phyloP scores from a whole-genome alignment of 2,797 vertebrate species.

The Taeniopygia guttata region DNA sequence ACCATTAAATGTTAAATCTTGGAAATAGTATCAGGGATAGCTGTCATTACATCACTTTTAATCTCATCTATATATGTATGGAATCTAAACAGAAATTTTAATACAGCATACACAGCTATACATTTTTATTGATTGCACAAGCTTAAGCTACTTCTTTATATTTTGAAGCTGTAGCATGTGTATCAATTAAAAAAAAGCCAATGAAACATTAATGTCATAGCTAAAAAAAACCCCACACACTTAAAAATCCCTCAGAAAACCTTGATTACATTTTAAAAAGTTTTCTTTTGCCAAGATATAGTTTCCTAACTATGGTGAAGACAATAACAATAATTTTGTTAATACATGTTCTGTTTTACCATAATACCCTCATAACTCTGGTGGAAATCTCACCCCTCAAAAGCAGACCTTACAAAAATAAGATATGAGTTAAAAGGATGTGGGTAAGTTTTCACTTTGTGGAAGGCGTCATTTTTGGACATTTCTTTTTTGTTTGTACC shows the following conservation, averaged over 20 bases:
- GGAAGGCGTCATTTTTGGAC: not conserved
- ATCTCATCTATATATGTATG: not conserved
- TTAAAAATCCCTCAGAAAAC: not conserved
- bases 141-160: not conserved
- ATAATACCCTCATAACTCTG: not conserved
- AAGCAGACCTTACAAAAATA: not conserved
- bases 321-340: not conserved
- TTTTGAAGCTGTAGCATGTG: not conserved
- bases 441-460: not conserved
- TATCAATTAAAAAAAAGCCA: not conserved
- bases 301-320: not conserved
- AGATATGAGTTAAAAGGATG: not conserved
- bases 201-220: not conserved
- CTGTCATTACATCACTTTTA: not conserved
- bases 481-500: not conserved
- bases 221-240: not conserved
- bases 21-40: not conserved
- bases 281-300: not conserved
- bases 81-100: not conserved
- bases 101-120: not conserved
- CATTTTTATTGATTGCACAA: not conserved
- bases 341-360: not conserved
- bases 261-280: not conserved
- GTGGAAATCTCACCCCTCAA: not conserved
- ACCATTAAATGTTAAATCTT: not conserved